Base-by-base conservation (phyloP, 1,140 invertebrate genomes). In the Drosophila sp. region DNA sequence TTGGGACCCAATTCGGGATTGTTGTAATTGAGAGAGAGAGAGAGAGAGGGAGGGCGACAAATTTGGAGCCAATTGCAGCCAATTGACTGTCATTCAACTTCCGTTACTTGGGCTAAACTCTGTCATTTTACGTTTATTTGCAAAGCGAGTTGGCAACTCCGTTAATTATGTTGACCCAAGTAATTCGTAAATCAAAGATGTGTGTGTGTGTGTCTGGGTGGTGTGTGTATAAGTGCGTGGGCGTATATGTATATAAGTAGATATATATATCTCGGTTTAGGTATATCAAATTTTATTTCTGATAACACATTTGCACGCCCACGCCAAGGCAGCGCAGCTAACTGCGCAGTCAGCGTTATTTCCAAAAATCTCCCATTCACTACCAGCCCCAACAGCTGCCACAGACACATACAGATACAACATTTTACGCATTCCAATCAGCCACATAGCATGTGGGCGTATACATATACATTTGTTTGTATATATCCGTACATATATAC, bases 371-470 rank as follows among this genome's bases (percentile, higher is more conserved):
- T 50, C 44, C 76, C 80, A 89, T 89, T 83, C 83, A 89, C 83
- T 81, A 81, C 62, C 66, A 74, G 66, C 66, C 65, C 44, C 60
- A 76, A 61, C 73, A 60, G 60, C 66, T 44, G 70, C 62, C 54
- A 60, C 35, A 63, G 60, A 66, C 66, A 50, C 54, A 72, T 66
- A 41, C 64, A 68, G 33, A 62, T 4, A 64, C 75, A 79, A 69
- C 76, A 70, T 87, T 87, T 87, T 87, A 87, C 83, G 83, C 83
- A 87, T 87, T 89, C 83, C 83, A 87, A 87, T 87, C 83, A 79
- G 72, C 83, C 79, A 80, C 23, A 68, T 72, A 68, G 60, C 63
- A 64, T 79, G 83, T 86, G 76, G 83, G 83, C 79, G 83, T 76
- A 76, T 66, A 57, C 47, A 41, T 32, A 57, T 44, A 65, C 47